phyloP scores from a whole-genome alignment of 2,888 invertebrate species.

The Megamerina dolium region DNA sequence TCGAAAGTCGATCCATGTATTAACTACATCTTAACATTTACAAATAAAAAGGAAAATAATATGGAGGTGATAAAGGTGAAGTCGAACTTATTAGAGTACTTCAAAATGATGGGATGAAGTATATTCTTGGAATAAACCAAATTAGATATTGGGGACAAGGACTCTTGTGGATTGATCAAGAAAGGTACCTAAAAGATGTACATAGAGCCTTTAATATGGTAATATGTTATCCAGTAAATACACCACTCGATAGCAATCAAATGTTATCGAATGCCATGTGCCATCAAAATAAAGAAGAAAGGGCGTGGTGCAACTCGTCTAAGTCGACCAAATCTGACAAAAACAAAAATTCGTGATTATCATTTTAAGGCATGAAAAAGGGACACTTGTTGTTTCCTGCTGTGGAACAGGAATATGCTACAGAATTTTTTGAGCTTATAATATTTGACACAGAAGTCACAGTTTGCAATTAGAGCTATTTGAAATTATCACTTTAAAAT shows the following conservation, averaged over 20 bases:
- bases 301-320: no score
- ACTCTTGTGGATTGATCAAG: slow-evolving; percentile 9
- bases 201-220: slow-evolving; percentile 4
- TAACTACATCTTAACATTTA: slow-evolving; percentile 8
- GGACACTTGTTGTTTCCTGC: no score
- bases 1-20: slow-evolving; percentile 10
- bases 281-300: no score
- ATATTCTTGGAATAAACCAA: slow-evolving; percentile 8
- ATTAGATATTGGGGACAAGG: slow-evolving; percentile 2
- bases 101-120: slow-evolving; percentile 10
- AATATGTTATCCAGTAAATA: slow-evolving; percentile 8
- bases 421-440: no score
- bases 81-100: background rate
- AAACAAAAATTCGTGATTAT: no score
- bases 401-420: no score
- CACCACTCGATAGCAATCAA: slow-evolving; percentile 7
- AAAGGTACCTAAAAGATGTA: slow-evolving; percentile 3
- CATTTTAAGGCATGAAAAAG: no score
- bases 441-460: no score
- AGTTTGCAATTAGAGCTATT: no score
- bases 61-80: background rate
- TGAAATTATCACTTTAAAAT: no score
- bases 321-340: no score
- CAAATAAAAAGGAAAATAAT: background rate
- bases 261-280: slow-evolving; percentile 5